Base-by-base conservation (phyloP, 2,797 vertebrate species). In the Phoeniculus purpureus region DNA sequence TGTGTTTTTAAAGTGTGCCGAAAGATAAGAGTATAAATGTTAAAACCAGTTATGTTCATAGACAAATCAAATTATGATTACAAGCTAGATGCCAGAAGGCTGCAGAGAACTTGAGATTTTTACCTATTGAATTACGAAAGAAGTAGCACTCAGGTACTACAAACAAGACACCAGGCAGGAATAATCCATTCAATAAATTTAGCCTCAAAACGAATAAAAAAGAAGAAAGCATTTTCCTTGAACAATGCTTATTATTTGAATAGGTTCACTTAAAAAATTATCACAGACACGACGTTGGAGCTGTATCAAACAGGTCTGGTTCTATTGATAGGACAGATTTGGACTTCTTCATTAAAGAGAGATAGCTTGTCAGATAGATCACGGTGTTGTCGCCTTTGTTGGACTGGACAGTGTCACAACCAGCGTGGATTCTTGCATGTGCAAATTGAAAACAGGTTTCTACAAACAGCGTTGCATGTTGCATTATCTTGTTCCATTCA, bases 401-500 rank as follows among this genome's bases (percentile, higher is more conserved):
- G 88, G 61, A 23, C 54, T 70, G 73, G 66, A 55, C 34, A 65
- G 1, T 31, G 65, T 72, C 70, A 91, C 25, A 78, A 32, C 13
- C 32, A 23, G 15, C 4, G 27, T 29, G 59, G 34, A 74, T 47
- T 26, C 18, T 37, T 80, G 74, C 18, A 29, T 6, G 17, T 54
- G 22, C 65, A 77, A 82, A 94, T 26, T 65, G n/a, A 40, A 80
- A 56, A 82, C n/a, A 27, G n/a, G 10, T 78, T 90, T 72, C 32
- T 68, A 72, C 43, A 92, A 80, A 27, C 3, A 62, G 14, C 0
- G 0, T 56, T 21, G 10, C 23, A 10, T 17, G 27, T 34, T 81
- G n/a, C 0, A 0, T 58, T 75, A 31, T 40, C 66, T 73, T 50
- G 55, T 27, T 64, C 19, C 5, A 2, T 47, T 51, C 5, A 2